Percentiles rank a stretch among this genome's conserved stretches.
phyloP scores from a whole-genome alignment of 2,888 invertebrate genomes.

The Lamproptera curius region DNA sequence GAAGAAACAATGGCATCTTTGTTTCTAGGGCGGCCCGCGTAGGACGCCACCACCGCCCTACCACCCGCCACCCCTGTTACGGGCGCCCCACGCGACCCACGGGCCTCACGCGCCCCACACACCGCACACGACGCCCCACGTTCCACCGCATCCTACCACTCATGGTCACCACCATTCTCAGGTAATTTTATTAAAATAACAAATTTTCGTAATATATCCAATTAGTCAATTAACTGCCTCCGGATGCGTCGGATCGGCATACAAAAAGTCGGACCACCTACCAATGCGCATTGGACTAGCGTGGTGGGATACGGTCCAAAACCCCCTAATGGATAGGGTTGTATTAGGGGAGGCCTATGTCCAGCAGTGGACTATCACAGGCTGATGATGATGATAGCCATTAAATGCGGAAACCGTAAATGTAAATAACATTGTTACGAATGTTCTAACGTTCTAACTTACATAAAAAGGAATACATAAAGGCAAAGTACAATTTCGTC shows the following conservation, averaged over 20 bases:
- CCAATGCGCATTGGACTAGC: too few relatives aligned
- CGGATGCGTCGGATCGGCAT: too few relatives aligned
- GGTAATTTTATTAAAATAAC: slow-evolving; percentile 32
- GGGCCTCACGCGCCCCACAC: slow-evolving; percentile 5
- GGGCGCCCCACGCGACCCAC: slow-evolving; percentile 46
- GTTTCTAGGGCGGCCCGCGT: slow-evolving; percentile 78
- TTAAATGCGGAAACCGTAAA: too few relatives aligned
- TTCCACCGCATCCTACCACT: slow-evolving; percentile 39
- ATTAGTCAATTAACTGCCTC: too few relatives aligned
- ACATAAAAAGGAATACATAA: not conserved
- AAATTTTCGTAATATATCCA: not conserved
- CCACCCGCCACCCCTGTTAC: slow-evolving; percentile 76
- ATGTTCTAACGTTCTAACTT: not conserved
- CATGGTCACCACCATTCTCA: slow-evolving; percentile 56
- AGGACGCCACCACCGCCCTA: slow-evolving; percentile 89
- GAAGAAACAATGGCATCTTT: slow-evolving; percentile 32
- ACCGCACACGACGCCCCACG: slow-evolving; percentile 20
- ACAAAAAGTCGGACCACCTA: too few relatives aligned
- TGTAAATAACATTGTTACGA: not conserved
- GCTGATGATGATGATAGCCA: too few relatives aligned
- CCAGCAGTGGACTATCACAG: too few relatives aligned
- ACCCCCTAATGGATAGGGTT: too few relatives aligned
- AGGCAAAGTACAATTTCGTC: not conserved
- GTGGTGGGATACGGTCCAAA: too few relatives aligned
- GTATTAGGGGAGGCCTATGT: too few relatives aligned